Evolutionary conservation across 2,113 vertebrate species (phyloP).

Genomic region (Silurus asotus): DNA sequence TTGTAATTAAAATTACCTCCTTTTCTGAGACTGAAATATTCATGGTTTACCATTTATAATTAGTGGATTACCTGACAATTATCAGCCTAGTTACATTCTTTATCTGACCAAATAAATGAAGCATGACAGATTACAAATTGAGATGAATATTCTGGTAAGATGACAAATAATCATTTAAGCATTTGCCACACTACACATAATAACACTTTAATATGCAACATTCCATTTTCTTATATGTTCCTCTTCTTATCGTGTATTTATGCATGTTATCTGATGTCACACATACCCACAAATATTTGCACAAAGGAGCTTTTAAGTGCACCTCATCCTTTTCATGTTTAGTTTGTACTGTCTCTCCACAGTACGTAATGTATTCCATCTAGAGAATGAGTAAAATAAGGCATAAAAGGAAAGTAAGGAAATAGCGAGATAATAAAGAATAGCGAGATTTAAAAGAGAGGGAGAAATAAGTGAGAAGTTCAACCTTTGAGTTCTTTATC

Average conservation of each 20-base stretch:
- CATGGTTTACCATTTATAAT: neutral
- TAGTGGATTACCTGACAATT: neutral
- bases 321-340: neutral
- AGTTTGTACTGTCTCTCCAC: neutral
- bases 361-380: neutral
- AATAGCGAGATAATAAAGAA: too few species aligned
- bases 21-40: neutral
- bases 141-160: neutral
- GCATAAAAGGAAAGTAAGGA: neutral
- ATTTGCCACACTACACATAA: slow-evolving; percentile 1
- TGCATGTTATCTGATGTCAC: slow-evolving; percentile 6
- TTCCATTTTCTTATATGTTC: neutral
- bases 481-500: slow-evolving; percentile 25
- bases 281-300: neutral
- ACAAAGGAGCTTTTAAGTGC: neutral
- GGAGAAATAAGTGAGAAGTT: slow-evolving; percentile 37
- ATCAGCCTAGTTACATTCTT: neutral
- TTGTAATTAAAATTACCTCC: neutral
- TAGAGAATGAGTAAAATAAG: neutral
- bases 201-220: slow-evolving; percentile 5
- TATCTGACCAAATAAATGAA: neutral
- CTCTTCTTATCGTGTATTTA: slow-evolving; percentile 1
- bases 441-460: neutral
- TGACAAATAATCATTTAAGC: neutral
- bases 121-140: neutral